Conservation (phyloP, 2,113 vertebrate species). For the Microcebus jonahi region DNA sequence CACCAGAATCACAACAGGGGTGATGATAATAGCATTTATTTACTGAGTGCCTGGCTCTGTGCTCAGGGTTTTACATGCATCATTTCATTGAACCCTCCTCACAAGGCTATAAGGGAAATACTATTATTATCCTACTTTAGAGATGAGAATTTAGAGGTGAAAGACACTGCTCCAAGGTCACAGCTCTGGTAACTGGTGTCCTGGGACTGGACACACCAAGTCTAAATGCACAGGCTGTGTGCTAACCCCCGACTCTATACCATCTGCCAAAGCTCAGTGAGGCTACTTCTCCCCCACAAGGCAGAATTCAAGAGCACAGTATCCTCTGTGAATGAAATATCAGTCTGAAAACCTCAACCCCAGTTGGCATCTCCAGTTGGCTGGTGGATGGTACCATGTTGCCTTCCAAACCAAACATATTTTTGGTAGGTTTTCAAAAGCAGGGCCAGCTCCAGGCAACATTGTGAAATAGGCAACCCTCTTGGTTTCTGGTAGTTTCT, state of each 20-base stretch:
- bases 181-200: background rate
- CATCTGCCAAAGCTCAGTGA: background rate
- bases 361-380: background rate
- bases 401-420: slow-evolving; percentile 28
- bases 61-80: fast-evolving
- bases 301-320: background rate
- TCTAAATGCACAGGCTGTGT: background rate
- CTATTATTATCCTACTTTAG: background rate
- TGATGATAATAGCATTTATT: fast-evolving
- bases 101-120: background rate
- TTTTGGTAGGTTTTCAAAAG: slow-evolving; percentile 30
- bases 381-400: background rate
- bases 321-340: background rate
- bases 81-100: background rate
- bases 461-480: background rate
- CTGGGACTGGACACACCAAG: background rate
- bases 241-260: background rate
- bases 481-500: background rate
- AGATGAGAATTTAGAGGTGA: background rate
- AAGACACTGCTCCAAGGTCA: background rate
- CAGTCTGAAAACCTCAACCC: background rate
- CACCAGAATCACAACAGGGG: background rate
- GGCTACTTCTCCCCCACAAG: background rate
- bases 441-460: background rate
- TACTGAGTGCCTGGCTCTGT: background rate